Conservation (phyloP, 2,113 vertebrate species). For the Oreochromis niloticus region DNA sequence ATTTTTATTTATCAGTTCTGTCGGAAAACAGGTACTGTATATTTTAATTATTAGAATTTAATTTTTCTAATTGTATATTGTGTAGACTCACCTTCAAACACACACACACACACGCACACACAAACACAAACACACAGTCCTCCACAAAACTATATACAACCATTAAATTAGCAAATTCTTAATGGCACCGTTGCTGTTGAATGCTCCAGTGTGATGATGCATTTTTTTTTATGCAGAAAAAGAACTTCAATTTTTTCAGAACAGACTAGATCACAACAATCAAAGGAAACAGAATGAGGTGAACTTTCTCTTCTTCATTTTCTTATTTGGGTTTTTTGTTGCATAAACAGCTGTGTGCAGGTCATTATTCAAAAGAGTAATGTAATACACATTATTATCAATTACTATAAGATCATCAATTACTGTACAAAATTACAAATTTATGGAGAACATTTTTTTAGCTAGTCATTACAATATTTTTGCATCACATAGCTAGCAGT, state of each 20-base stretch:
- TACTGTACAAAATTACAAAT: background rate
- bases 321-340: background rate
- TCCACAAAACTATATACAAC: background rate
- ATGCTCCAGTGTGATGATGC: background rate
- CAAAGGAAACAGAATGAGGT: constrained; percentile 1
- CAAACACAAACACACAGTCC: too few relatives aligned
- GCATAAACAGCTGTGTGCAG: background rate
- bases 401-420: background rate
- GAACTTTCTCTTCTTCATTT: background rate
- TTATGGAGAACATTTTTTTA: background rate
- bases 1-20: background rate
- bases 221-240: background rate
- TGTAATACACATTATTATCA: background rate
- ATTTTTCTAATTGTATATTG: background rate
- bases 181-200: background rate
- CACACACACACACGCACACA: background rate
- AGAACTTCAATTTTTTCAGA: background rate
- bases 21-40: background rate
- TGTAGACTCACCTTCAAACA: background rate
- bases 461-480: background rate
- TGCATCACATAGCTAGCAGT: background rate
- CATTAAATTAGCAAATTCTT: background rate
- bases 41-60: background rate
- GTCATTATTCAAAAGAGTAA: background rate
- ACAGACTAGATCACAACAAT: background rate